Conservation (phyloP, 2,888 invertebrate genomes). For the Calameuta filiformis region DNA sequence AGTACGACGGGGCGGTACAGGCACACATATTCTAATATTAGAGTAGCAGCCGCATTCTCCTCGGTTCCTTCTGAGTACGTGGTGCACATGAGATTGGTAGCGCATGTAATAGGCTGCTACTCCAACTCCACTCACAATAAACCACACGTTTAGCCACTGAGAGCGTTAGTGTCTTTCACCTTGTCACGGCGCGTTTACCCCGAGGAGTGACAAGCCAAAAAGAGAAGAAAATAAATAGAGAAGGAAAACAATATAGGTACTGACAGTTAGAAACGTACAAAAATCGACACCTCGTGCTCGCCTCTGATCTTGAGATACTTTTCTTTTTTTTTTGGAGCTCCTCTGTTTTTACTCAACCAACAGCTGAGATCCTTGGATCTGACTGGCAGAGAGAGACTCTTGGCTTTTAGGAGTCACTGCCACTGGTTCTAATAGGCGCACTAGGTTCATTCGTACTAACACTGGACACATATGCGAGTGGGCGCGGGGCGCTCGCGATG, state of each 20-base stretch:
- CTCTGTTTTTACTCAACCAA: neutral
- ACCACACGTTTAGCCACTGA: neutral
- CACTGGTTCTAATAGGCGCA: neutral
- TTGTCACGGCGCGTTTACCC: neutral
- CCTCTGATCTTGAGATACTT: neutral
- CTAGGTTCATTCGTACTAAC: neutral
- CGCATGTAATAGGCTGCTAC: neutral
- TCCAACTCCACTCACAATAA: neutral
- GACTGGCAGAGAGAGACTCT: neutral
- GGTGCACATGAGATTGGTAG: neutral
- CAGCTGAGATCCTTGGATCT: neutral
- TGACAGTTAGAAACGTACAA: neutral
- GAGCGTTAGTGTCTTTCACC: neutral
- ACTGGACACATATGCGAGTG: neutral
- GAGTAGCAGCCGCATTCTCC: neutral
- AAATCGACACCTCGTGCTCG: neutral
- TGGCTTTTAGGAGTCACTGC: neutral
- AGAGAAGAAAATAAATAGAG: neutral
- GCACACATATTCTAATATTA: neutral
- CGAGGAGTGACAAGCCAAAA: neutral
- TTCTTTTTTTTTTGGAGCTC: neutral
- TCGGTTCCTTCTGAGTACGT: neutral
- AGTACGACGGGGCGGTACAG: neutral
- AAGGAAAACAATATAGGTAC: neutral
- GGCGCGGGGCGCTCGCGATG: slow-evolving; percentile 1